Percentiles rank a stretch among this genome's conserved stretches.
phyloP scores from a whole-genome alignment of 2,888 invertebrate species.

The Macropis europaea region DNA sequence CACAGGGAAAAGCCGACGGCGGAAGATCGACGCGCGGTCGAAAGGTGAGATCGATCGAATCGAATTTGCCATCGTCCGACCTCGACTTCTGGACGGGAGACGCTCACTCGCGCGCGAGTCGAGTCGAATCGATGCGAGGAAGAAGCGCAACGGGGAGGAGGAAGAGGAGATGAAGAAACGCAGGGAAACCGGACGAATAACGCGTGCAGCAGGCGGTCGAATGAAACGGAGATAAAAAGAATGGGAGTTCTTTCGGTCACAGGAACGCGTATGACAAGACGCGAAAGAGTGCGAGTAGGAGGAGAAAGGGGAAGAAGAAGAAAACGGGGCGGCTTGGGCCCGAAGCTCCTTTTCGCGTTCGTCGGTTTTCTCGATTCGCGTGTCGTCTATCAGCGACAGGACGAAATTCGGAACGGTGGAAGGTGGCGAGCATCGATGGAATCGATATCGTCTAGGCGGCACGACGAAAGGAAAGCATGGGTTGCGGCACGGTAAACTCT shows the following conservation, averaged over 20 bases:
- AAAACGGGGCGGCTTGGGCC: slow-evolving; percentile 36
- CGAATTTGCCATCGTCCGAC: slow-evolving; percentile 9
- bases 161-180: background rate
- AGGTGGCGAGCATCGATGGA: background rate
- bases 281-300: no score
- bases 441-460: background rate
- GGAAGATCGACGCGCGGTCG: background rate
- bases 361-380: background rate
- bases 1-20: background rate
- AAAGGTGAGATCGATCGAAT: slow-evolving; percentile 15
- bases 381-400: slow-evolving; percentile 22
- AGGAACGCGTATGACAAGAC: slow-evolving; percentile 15
- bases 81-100: no score
- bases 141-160: background rate
- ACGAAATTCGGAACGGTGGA: background rate
- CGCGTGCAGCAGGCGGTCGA: slow-evolving; percentile 50
- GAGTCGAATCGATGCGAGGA: background rate
- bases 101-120: no score
- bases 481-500: background rate
- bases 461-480: slow-evolving; percentile 7
- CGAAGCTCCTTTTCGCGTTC: background rate
- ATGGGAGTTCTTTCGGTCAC: slow-evolving; percentile 57
- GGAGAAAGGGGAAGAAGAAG: no score
- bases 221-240: slow-evolving; percentile 65
- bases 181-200: slow-evolving; percentile 30